Evolutionary conservation across 2,888 invertebrate genomes (phyloP).

Genomic region (Morpho helenor): DNA sequence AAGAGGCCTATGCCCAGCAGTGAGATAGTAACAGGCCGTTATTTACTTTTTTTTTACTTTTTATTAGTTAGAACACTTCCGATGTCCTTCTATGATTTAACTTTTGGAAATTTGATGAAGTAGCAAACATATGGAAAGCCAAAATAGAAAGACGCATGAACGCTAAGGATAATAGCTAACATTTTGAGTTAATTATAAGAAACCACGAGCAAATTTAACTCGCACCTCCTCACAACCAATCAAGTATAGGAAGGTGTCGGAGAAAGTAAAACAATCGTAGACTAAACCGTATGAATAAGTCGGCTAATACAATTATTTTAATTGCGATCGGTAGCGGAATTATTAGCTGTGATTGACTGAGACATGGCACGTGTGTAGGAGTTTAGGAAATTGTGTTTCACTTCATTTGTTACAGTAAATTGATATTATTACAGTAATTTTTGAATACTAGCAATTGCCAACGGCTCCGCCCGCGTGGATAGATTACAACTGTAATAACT

Average conservation of each 20-base stretch:
- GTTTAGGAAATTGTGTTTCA: conserved; percentile 4
- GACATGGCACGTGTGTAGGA: conserved; percentile 3
- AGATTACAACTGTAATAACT: too few relatives aligned
- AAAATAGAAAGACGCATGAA: too few relatives aligned
- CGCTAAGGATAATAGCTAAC: background rate
- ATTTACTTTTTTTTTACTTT: too few relatives aligned
- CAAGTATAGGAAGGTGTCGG: conserved; percentile 38
- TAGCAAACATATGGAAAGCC: too few relatives aligned
- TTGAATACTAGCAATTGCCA: too few relatives aligned
- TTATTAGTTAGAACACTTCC: too few relatives aligned
- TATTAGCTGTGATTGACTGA: conserved; percentile 6
- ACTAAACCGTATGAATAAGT: background rate
- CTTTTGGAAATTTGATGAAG: too few relatives aligned
- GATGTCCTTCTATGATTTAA: too few relatives aligned
- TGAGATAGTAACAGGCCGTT: too few relatives aligned
- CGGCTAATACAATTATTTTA: background rate
- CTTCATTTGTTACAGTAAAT: conserved; percentile 6
- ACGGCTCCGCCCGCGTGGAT: too few relatives aligned
- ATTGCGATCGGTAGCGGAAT: conserved; percentile 9
- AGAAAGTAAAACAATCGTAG: conserved; percentile 41
- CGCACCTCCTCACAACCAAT: conserved; percentile 42
- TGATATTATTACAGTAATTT: background rate
- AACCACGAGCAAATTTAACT: conserved; percentile 47
- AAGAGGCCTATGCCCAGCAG: too few relatives aligned
- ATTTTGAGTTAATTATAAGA: conserved; percentile 33